Conservation (phyloP, 2,113 vertebrate genomes). For the Gallinago undulata region DNA sequence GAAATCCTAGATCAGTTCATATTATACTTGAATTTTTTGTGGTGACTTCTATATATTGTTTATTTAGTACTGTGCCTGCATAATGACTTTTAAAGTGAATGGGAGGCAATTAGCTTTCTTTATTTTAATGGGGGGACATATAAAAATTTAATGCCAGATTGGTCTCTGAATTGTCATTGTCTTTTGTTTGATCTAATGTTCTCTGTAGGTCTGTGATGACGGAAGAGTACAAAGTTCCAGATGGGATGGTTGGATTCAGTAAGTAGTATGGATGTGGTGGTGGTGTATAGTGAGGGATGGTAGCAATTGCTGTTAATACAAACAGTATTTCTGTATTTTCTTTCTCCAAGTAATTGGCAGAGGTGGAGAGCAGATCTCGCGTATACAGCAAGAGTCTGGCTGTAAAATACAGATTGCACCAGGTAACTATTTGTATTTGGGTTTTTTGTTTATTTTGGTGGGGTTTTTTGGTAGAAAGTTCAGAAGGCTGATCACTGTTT, state of each 20-base stretch:
- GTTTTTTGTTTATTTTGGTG: neutral
- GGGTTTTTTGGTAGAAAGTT: rapidly evolving
- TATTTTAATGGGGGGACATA: neutral
- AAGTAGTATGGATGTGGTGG: slow-evolving; percentile 71
- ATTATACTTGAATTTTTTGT: neutral
- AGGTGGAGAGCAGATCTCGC: slow-evolving; percentile 98
- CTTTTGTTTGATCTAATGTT: slow-evolving; percentile 24
- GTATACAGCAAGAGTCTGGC: slow-evolving; percentile 95
- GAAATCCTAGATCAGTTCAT: rapidly evolving
- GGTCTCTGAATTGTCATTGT: neutral
- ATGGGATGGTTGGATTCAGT: slow-evolving; percentile 99
- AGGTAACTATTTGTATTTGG: slow-evolving; percentile 73
- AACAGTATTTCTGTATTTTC: neutral
- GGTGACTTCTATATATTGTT: neutral
- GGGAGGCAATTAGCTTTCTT: neutral
- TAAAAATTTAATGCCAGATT: neutral
- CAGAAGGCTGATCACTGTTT: neutral
- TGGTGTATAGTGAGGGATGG: neutral
- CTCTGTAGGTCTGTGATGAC: slow-evolving; percentile 85
- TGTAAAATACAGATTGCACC: slow-evolving; percentile 99
- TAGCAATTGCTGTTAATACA: neutral
- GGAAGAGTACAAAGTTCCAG: slow-evolving; percentile 98
- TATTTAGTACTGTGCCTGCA: neutral
- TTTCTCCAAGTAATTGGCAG: slow-evolving; percentile 89
- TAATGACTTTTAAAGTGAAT: neutral